Evolutionary conservation across 2,797 vertebrate species (phyloP), one percentile per base, ranked within the genome.

Genomic region (Oryzias dopingdopingensis): DNA sequence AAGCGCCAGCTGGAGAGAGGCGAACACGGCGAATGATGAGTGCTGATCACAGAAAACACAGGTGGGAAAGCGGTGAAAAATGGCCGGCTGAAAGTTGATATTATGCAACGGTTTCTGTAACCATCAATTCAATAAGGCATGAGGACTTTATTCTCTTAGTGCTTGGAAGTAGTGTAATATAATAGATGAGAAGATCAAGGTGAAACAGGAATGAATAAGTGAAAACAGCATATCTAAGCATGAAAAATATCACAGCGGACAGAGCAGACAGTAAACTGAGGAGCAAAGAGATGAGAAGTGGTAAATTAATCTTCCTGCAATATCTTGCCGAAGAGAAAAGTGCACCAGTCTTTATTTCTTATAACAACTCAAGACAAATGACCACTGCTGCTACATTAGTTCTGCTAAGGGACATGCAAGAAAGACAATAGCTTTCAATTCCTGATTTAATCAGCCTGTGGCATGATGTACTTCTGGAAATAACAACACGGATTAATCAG

Each of bases 401-500:
- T 92, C 91, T 92, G 92, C 92, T 93, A 92, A 95, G 93, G 92
- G 92, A 90, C 90, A 88, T 81, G 76, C 76, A 84, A 86, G 86
- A 90, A 92, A 93, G 90, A 94, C 92, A 93, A 93, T 90, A 90
- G 90, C 87, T 94, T 91, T 92, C 91, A 91, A 91, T 94, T 95
- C 92, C 92, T 92, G 92, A 96, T 93, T 96, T 95, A 95, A 96
- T 97, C 94, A 94, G 92, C 84, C 89, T 77, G 77, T 79, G 61
- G 68, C 85, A 81, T 92, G 94, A 95, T 94, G 85, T 86, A 94
- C 92, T 89, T 94, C 87, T 84, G 85, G 90, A 93, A 95, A 97
- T 95, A 93, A 95, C 92, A 90, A 94, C 94, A 92, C 49, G 84
- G 91, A 97, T 96, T 94, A 91, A 95, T 96, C 94, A 93, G 88